Conservation (phyloP, 2,888 invertebrate species). For the Drosophila anomalata region DNA sequence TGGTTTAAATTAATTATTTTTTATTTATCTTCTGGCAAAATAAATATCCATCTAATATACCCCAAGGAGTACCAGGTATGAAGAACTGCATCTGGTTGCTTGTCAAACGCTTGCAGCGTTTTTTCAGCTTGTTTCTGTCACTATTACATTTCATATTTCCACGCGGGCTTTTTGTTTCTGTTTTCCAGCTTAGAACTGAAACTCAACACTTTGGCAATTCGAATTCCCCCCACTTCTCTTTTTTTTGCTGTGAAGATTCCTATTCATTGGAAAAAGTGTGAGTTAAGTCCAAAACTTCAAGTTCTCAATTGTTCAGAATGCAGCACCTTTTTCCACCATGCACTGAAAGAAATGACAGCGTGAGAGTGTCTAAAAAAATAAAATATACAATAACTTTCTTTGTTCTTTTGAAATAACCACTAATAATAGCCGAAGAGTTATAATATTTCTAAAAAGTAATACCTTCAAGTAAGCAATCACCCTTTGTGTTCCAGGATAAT, state of each 20-base stretch:
- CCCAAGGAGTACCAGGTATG: neutral
- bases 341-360: neutral
- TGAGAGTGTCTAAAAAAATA: too few species aligned
- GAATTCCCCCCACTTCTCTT: neutral
- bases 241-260: neutral
- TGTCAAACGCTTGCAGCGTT: constrained; percentile 63
- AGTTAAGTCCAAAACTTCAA: constrained; percentile 8
- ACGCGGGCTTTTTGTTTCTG: constrained; percentile 5
- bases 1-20: neutral
- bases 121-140: constrained; percentile 71
- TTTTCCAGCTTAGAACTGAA: constrained; percentile 28
- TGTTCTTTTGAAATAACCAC: too few species aligned
- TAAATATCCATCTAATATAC: neutral
- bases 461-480: too few species aligned
- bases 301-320: constrained; percentile 4
- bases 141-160: constrained; percentile 75
- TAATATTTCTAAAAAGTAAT: too few species aligned
- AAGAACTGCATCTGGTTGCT: constrained; percentile 43
- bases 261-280: constrained; percentile 14
- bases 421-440: too few species aligned
- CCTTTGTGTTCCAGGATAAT: neutral
- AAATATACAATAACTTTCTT: too few species aligned
- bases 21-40: neutral
- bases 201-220: constrained; percentile 16
- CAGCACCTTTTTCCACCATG: neutral